Conservation (phyloP, 1,140 invertebrate genomes). For the Venturia canescens region DNA sequence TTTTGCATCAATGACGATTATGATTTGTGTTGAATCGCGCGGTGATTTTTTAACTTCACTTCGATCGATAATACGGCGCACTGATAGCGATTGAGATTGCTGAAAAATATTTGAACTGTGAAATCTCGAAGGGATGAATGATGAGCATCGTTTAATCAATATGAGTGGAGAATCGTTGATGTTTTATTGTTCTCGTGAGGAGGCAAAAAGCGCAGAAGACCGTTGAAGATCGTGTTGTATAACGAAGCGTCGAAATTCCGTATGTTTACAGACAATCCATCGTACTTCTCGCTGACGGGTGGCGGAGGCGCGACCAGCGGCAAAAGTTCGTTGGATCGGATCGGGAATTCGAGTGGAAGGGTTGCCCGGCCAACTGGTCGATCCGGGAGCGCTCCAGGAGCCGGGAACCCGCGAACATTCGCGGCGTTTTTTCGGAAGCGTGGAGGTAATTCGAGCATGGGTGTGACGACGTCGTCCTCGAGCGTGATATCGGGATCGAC, state of each 20-base stretch:
- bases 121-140: no score
- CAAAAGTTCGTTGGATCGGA: slow-evolving; percentile 46
- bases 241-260: slow-evolving; percentile 27
- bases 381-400: slow-evolving; percentile 46
- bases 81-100: no score
- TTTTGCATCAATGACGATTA: no score
- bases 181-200: no score
- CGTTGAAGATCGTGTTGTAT: background rate
- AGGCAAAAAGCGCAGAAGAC: background rate
- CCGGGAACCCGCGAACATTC: slow-evolving; percentile 51
- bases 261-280: slow-evolving; percentile 80
- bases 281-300: slow-evolving; percentile 78
- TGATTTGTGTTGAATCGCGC: no score
- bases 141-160: no score
- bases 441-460: slow-evolving; percentile 57
- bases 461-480: slow-evolving; percentile 64
- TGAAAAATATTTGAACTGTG: no score
- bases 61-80: no score
- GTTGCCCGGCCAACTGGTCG: slow-evolving; percentile 43
- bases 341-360: slow-evolving; percentile 27
- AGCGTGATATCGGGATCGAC: slow-evolving; percentile 59
- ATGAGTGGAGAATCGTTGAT: no score
- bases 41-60: no score
- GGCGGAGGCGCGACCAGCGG: slow-evolving; percentile 57
- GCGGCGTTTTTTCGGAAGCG: slow-evolving; percentile 67